These are phyloP conservation scores for Ophion obscuratus DNA, from an alignment of 2,888 invertebrate genomes.

Conservation along the genomic window DNA sequence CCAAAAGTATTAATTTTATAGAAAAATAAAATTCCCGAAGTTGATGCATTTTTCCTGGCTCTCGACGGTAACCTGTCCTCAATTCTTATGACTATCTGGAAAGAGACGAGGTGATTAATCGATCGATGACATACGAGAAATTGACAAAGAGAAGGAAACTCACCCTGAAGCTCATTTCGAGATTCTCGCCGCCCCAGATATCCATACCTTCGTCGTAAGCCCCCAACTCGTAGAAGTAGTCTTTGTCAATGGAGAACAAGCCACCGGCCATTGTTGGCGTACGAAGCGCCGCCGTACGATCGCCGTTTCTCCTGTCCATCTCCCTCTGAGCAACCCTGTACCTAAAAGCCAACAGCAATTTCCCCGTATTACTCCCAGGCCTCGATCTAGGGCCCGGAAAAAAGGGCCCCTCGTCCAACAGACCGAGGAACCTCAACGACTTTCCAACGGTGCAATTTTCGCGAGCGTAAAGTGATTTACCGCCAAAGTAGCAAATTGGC, in stretches of 20 bases:
- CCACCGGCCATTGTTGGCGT: slow-evolving; percentile 99
- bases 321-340: slow-evolving; percentile 99
- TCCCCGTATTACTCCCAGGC: background rate
- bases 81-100: too few relatives aligned
- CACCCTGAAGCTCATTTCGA: slow-evolving; percentile 98
- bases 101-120: too few relatives aligned
- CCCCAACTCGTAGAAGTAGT: slow-evolving; percentile 99
- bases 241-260: slow-evolving; percentile 96
- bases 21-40: too few relatives aligned
- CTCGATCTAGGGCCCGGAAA: background rate
- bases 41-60: too few relatives aligned
- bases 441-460: background rate
- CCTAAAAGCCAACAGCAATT: slow-evolving; percentile 85
- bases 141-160: slow-evolving; percentile 75
- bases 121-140: background rate
- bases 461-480: too few relatives aligned
- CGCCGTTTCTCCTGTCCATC: slow-evolving; percentile 96
- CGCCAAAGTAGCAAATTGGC: background rate
- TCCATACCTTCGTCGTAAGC: slow-evolving; percentile 99
- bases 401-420: background rate
- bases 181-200: slow-evolving; percentile 99
- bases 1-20: too few relatives aligned
- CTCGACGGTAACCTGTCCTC: too few relatives aligned
- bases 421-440: background rate
- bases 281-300: slow-evolving; percentile 95